These are phyloP conservation scores for Babylonia areolata DNA, from an alignment of 1,140 invertebrate genomes.

Conservation along the genomic window DNA sequence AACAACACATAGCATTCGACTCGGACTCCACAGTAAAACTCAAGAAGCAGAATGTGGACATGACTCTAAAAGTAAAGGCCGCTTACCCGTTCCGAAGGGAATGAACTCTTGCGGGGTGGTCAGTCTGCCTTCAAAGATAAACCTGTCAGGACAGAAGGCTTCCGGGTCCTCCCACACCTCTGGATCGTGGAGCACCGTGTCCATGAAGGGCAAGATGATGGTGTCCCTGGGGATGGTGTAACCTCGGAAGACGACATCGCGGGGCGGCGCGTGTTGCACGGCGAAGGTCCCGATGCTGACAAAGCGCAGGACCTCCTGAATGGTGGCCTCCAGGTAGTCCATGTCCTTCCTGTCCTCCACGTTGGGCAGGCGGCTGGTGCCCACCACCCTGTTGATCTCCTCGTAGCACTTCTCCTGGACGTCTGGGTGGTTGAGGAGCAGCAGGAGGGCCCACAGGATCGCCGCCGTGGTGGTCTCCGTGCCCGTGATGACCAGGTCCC, in stretches of 20 bases:
- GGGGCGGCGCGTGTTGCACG: conserved; percentile 62
- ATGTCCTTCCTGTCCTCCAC: background rate
- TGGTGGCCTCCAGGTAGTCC: background rate
- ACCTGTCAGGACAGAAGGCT: conserved; percentile 82
- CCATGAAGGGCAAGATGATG: conserved; percentile 64
- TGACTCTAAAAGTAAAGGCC: no score
- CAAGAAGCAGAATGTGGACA: no score
- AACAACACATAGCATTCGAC: no score
- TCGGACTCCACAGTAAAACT: no score
- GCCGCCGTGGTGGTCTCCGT: background rate
- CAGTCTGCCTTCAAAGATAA: conserved; percentile 58
- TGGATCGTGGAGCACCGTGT: conserved; percentile 64
- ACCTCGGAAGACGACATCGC: conserved; percentile 60
- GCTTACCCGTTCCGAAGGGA: conserved; percentile 19
- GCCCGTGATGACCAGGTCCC: background rate
- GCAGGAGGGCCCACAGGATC: background rate
- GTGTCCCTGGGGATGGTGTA: conserved; percentile 67
- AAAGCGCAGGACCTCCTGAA: background rate
- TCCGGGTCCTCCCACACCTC: conserved; percentile 82
- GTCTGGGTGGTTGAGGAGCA: background rate
- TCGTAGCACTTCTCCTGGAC: background rate
- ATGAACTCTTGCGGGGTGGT: conserved; percentile 33
- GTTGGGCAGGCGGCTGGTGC: background rate
- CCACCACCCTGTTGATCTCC: background rate
- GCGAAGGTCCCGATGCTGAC: background rate